Evolutionary conservation across 2,797 vertebrate species (phyloP).

Genomic region (Loriculus beryllinus): DNA sequence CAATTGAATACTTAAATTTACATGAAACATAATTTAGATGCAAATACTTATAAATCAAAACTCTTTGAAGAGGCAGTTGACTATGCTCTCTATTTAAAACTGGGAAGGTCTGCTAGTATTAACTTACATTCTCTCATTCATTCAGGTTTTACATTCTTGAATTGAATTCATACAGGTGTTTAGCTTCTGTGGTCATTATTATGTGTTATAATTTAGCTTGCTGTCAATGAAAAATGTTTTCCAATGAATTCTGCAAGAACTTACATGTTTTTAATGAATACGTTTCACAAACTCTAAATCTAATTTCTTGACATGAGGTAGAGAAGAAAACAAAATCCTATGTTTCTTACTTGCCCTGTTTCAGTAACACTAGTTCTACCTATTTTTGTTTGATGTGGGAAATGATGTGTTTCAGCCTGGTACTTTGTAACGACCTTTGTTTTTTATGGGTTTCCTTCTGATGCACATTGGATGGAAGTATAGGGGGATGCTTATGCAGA

Average conservation of each 20-base stretch:
- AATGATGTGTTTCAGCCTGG: neutral
- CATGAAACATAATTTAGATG: conserved; percentile 1
- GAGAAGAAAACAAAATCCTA: neutral
- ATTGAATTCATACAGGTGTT: neutral
- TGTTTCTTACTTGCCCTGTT: neutral
- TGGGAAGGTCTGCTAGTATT: neutral
- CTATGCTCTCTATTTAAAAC: neutral
- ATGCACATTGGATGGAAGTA: neutral
- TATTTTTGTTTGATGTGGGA: neutral
- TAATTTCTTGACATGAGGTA: neutral
- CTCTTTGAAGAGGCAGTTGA: neutral
- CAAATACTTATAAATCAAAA: conserved; percentile 42
- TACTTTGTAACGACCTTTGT: neutral
- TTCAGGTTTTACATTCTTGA: neutral
- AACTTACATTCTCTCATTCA: neutral
- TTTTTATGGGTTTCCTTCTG: neutral
- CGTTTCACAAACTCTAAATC: neutral
- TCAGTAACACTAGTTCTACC: neutral
- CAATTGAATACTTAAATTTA: neutral
- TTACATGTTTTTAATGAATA: neutral
- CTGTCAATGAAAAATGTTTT: neutral
- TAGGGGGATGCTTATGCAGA: neutral
- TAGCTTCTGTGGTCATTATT: neutral
- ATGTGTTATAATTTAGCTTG: neutral
- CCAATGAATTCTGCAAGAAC: neutral